Base-by-base conservation (phyloP, 1,140 invertebrate genomes). In the Antheraea mylitta region DNA sequence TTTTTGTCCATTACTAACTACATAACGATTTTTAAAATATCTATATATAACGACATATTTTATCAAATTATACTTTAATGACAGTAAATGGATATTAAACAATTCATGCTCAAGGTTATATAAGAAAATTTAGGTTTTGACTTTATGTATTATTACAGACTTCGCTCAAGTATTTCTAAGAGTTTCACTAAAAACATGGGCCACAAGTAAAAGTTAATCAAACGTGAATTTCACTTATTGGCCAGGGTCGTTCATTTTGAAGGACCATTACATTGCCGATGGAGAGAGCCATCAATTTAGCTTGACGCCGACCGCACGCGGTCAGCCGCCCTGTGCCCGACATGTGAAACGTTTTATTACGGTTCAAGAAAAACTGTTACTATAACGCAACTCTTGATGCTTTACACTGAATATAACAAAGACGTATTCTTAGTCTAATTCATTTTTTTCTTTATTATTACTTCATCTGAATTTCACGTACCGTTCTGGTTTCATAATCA, bases 271-370 rank as follows among this genome's bases (percentile, higher is more conserved):
- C 86, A 86, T 86, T 84, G 81, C 81, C 83, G 80, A 87, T 85
- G 80, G 86, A 88, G 85, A 82, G 85, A 84, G 82, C 86, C 85
- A 90, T 89, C 84, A 90, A 90, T 90, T 87, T 82, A 80, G 87
- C 77, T 83, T 80, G 79, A 86, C 81, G 85, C 84, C 84, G 80
- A 76, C 76, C 81, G 86, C 82, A 85, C 83, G 81, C 84, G 85
- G 82, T 77, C 79, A 77, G 66, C 72, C 75, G 79, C 69, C 38
- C 82, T 89, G 88, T 64, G 80, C 70, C 74, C 79, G 86, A 90
- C 88, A 87, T 89, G 88, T 83, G 85, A 87, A 88, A 85, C 81
- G 86, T 89, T 90, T 90, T 90, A 87, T 89, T 89, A 86, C 86
- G 86, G 83, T 86, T 76, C 78, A 86, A 71, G 80, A 84, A 85